Conservation (phyloP, 23 tunicate genomes). For the Halocynthia aurantium region DNA sequence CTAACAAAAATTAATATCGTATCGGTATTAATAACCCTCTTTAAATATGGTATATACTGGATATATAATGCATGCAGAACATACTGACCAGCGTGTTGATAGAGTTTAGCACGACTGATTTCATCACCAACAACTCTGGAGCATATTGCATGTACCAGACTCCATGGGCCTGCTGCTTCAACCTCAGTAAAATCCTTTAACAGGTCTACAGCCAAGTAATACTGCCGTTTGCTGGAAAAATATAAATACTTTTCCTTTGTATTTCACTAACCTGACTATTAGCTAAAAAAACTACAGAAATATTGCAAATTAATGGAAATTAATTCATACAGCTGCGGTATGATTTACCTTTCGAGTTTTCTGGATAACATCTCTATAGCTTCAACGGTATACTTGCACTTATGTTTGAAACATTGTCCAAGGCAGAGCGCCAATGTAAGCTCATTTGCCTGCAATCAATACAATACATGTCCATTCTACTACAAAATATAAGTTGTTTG, state of each 20-base stretch:
- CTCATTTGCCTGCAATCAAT: constrained; percentile 49
- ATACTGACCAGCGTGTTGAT: constrained; percentile 25
- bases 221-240: constrained; percentile 8
- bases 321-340: not conserved
- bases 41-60: not conserved
- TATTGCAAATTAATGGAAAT: not conserved
- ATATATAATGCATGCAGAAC: not conserved
- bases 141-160: constrained; percentile 46
- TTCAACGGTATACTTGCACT: not conserved
- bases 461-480: too few relatives aligned
- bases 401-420: constrained; percentile 27
- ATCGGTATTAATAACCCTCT: too few relatives aligned
- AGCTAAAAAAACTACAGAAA: not conserved
- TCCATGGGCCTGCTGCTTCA: constrained; percentile 23
- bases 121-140: constrained; percentile 50
- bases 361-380: constrained; percentile 45
- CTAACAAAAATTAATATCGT: too few relatives aligned
- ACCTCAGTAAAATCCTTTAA: constrained; percentile 1
- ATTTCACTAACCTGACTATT: not conserved
- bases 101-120: not conserved
- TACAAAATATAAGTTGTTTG: too few relatives aligned
- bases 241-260: not conserved
- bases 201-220: constrained; percentile 47
- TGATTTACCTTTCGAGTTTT: constrained; percentile 42
- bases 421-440: constrained; percentile 53